Evolutionary conservation across 2,797 vertebrate species (phyloP).

Genomic region (Vipera ursinii): DNA sequence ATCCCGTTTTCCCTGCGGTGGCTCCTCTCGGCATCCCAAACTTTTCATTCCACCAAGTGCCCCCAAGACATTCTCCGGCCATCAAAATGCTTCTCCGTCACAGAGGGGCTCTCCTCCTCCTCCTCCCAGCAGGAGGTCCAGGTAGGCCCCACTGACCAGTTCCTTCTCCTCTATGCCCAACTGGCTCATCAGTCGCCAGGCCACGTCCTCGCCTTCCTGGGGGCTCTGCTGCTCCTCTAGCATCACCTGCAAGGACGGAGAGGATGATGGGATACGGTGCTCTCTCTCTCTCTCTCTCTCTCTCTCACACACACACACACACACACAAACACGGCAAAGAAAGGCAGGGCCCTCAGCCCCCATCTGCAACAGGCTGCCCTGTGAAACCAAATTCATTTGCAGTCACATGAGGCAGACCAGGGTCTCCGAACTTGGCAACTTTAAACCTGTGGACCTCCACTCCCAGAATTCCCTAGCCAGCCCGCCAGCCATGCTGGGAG

Average conservation of each 20-base stretch:
- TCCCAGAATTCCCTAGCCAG: neutral
- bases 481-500: neutral
- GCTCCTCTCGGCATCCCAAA: rapidly evolving
- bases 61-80: neutral
- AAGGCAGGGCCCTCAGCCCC: neutral
- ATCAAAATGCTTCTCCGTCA: neutral
- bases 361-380: neutral
- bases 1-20: neutral
- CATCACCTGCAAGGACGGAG: slow-evolving; percentile 70
- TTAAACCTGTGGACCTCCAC: neutral
- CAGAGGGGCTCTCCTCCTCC: neutral
- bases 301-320: too few species aligned
- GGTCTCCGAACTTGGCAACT: neutral
- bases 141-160: slow-evolving; percentile 79
- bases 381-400: neutral
- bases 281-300: neutral
- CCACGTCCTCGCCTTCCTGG: slow-evolving; percentile 75
- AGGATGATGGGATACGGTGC: neutral
- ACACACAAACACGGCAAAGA: neutral
- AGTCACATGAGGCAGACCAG: neutral
- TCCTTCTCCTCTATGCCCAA: slow-evolving; percentile 72
- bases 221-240: slow-evolving; percentile 74
- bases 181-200: slow-evolving; percentile 73
- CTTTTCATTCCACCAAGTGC: too few species aligned
- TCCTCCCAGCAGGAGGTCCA: slow-evolving; percentile 75